phyloP scores from a whole-genome alignment of 2,797 vertebrate genomes.

The Agapornis canus region DNA sequence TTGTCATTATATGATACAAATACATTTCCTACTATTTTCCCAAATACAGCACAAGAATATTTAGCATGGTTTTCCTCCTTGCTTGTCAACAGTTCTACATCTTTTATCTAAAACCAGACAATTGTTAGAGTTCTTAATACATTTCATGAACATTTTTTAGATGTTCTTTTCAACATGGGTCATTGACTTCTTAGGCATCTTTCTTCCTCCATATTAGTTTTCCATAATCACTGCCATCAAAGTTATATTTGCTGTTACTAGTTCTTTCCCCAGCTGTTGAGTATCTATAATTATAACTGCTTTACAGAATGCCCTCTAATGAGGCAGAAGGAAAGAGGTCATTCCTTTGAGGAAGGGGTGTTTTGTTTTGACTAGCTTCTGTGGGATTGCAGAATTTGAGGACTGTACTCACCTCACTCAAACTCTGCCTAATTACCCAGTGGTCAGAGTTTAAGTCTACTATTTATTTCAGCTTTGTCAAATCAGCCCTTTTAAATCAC shows the following conservation, averaged over 20 bases:
- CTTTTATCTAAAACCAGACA: not conserved
- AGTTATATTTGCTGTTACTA: constrained; percentile 38
- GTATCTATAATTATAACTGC: constrained; percentile 47
- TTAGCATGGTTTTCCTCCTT: not conserved
- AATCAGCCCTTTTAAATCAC: not conserved
- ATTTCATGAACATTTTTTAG: not conserved
- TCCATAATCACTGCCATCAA: constrained; percentile 15
- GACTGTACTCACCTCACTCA: not conserved
- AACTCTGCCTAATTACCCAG: not conserved
- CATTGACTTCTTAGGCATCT: not conserved
- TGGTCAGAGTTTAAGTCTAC: not conserved
- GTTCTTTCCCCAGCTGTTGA: constrained; percentile 44
- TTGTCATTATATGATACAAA: constrained; percentile 14
- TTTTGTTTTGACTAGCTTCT: not conserved
- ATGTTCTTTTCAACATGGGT: not conserved
- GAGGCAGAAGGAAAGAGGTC: not conserved
- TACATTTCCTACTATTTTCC: not conserved
- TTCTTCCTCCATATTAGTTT: constrained; percentile 31
- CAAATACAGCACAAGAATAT: not conserved
- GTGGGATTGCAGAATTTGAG: not conserved
- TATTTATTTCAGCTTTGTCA: not conserved
- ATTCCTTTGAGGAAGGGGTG: not conserved
- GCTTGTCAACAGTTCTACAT: not conserved
- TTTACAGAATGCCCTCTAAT: constrained; percentile 7
- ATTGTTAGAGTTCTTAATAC: not conserved